Percentiles rank a stretch among this genome's conserved stretches.
Conservation (phyloP, 2,888 invertebrate species). For the Idaea biselata region DNA sequence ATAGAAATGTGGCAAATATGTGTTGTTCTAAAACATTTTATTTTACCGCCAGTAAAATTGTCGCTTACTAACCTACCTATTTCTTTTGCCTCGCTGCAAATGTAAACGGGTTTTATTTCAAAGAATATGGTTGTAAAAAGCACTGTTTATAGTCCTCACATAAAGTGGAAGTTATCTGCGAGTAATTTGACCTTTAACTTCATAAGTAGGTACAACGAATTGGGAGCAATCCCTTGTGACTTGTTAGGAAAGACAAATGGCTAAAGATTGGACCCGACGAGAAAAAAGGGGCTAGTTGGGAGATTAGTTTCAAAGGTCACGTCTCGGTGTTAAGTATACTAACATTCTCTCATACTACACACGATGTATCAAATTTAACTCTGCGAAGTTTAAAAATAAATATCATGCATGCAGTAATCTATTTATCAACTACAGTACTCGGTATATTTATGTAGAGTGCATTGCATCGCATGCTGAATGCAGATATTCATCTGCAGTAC, state of each 20-base stretch:
- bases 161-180: conserved; percentile 53
- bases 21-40: conserved; percentile 50
- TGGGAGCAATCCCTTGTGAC: conserved; percentile 44
- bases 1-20: background rate
- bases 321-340: conserved; percentile 3
- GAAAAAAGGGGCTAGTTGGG: conserved; percentile 32
- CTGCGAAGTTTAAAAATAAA: background rate
- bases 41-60: conserved; percentile 42
- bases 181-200: conserved; percentile 62
- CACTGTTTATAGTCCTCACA: conserved; percentile 51
- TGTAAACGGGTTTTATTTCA: conserved; percentile 51
- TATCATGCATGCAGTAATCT: background rate
- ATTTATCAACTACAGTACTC: background rate
- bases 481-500: background rate
- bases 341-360: background rate
- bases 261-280: conserved; percentile 32
- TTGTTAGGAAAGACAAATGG: conserved; percentile 46
- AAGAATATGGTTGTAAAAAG: conserved; percentile 52
- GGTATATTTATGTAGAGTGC: background rate
- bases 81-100: conserved; percentile 31
- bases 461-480: background rate
- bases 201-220: conserved; percentile 33
- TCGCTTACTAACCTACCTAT: conserved; percentile 32
- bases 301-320: conserved; percentile 22
- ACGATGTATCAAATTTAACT: background rate